Conservation (phyloP, 2,113 vertebrate species). For the Tetraodon nigroviridis region DNA sequence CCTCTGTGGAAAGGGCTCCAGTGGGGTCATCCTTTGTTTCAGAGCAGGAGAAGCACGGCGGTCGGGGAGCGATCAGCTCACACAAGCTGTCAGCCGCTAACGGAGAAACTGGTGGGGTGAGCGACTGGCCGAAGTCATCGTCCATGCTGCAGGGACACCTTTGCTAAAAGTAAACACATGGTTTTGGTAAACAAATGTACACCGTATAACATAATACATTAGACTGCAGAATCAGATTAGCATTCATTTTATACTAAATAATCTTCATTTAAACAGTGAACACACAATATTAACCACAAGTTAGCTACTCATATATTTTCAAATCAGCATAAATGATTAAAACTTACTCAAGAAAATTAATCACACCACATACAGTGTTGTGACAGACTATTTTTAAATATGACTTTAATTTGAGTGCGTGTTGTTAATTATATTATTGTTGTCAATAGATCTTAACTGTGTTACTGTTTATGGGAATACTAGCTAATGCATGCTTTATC, state of each 20-base stretch:
- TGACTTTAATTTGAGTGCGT: no score
- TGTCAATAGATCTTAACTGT: no score
- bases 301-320: no score
- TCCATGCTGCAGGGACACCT: constrained; percentile 73
- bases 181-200: neutral
- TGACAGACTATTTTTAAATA: no score
- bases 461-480: neutral
- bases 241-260: no score
- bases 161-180: constrained; percentile 10
- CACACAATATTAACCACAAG: no score
- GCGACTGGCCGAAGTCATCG: constrained; percentile 68
- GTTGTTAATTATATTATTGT: neutral
- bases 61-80: constrained; percentile 64
- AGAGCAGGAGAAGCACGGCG: constrained; percentile 81
- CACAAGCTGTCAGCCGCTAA: constrained; percentile 74
- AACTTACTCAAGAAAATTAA: no score
- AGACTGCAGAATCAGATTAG: no score
- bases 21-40: constrained; percentile 67
- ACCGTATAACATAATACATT: no score
- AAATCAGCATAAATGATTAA: no score
- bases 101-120: constrained; percentile 73
- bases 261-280: no score
- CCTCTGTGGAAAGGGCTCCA: constrained; percentile 74
- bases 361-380: no score
- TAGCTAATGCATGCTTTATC: neutral